Base-by-base conservation (phyloP, 2,797 vertebrate genomes). In the Hippocampus kuda region DNA sequence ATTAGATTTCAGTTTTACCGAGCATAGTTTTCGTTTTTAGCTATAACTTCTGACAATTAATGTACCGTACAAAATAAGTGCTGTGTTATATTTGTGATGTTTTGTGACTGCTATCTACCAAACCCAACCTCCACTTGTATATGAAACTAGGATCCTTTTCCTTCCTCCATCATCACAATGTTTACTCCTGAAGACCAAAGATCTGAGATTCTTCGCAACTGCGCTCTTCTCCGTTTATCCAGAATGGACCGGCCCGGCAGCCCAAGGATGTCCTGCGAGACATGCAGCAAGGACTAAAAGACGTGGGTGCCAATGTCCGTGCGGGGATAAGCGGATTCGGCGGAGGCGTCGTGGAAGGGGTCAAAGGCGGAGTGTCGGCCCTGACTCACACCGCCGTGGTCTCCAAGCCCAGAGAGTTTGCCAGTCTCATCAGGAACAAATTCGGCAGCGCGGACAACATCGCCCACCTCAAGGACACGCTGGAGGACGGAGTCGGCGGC, bases 401-500 rank as follows among this genome's bases (percentile, higher is more conserved):
- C 20, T 98, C 97, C 77, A 98, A 99, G 81, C 96, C 96, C 0
- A 89, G 96, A 6, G 97, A 98, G 79, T 96, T 99, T 0, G 96
- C 96, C 83, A 97, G 96, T 80, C 92, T 98, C 11, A 97, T 99
- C 82, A 93, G 95, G 68, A 98, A 98, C 88, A 98, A 97, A 80
- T 99, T 99, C 0, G 97, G 97, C 78, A 99, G 96, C 0, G 97
- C 96, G 0, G 96, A 98, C 85, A 99, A 99, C 88, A 99, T 99
- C 1, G 90, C 97, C 12, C 95, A 98, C 85, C 83, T 99, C 46
- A 99, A 99, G 87, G 95, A 98, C 88, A 86, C 92, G 0, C 82
- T 98, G 64, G 96, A 96, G 1, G 89, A 91, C 46, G 87, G 88
- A 8, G 95, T 95, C 0, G 89, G 89, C 41, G 86, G 86, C 3